Conservation (phyloP, 2,113 vertebrate species). For the Stegostoma tigrinum region DNA sequence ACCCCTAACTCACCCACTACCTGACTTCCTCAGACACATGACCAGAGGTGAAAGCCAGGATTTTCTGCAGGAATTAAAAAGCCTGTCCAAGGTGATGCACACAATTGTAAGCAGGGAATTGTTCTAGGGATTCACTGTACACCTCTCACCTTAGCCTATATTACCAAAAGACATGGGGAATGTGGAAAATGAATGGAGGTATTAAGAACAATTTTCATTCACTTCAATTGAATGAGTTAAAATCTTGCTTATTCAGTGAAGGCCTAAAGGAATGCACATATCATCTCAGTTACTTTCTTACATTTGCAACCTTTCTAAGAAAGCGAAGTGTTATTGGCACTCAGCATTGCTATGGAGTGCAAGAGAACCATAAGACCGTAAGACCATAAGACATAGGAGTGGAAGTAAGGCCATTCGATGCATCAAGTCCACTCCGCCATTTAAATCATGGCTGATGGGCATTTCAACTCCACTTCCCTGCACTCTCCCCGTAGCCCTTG, state of each 20-base stretch:
- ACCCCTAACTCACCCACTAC: too few species aligned
- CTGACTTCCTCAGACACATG: background rate
- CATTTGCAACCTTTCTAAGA: background rate
- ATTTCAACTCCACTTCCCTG: too few species aligned
- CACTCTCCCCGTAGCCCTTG: too few species aligned
- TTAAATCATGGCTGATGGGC: too few species aligned
- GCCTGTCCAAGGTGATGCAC: background rate
- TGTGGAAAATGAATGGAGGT: background rate
- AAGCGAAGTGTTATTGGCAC: background rate
- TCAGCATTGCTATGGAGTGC: background rate
- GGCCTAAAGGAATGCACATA: background rate
- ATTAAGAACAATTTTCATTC: background rate
- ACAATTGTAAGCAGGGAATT: background rate
- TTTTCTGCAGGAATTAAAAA: background rate
- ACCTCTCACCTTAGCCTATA: background rate
- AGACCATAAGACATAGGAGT: too few species aligned
- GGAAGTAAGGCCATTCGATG: too few species aligned
- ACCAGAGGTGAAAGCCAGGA: background rate
- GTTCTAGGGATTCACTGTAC: background rate
- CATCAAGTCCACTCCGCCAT: too few species aligned
- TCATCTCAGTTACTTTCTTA: background rate
- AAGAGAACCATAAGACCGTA: background rate
- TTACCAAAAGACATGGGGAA: background rate
- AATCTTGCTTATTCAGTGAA: background rate
- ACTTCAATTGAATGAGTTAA: background rate